Evolutionary conservation across 2,888 invertebrate species (phyloP).

Genomic region (Sarcophaga subvicina): DNA sequence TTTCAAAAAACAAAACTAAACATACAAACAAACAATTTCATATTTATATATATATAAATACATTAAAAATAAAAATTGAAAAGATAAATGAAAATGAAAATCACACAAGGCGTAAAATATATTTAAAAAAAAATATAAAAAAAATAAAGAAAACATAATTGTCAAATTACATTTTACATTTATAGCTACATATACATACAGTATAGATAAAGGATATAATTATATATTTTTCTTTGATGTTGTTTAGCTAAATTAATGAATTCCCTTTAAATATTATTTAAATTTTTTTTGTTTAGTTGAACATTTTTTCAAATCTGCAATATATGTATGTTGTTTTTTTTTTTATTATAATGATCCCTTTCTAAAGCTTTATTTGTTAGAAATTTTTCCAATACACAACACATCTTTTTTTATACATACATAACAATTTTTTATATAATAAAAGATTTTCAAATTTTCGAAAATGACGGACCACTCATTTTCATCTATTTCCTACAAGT

Average conservation of each 20-base stretch:
- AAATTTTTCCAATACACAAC: too few species aligned
- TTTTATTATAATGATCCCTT: too few species aligned
- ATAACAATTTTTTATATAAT: too few species aligned
- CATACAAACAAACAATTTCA: conserved; percentile 57
- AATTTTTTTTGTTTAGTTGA: background rate
- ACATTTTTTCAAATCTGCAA: background rate
- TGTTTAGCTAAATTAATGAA: background rate
- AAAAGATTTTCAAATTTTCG: too few species aligned
- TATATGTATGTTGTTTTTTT: too few species aligned
- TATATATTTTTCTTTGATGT: conserved; percentile 40
- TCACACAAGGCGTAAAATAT: conserved; percentile 60
- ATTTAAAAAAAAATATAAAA: conserved; percentile 43
- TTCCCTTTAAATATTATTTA: background rate
- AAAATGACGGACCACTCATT: too few species aligned
- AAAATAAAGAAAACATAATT: conserved; percentile 57
- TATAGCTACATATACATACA: conserved; percentile 62
- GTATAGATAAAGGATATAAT: conserved; percentile 41
- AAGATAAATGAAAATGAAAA: conserved; percentile 29
- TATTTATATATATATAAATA: conserved; percentile 64
- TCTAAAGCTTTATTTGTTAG: too few species aligned
- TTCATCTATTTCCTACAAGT: background rate
- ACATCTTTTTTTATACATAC: too few species aligned
- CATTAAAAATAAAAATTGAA: conserved; percentile 37
- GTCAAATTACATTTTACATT: conserved; percentile 70
- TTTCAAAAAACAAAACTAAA: conserved; percentile 53